Evolutionary conservation across 2,113 vertebrate genomes (phyloP).

Genomic region (Dolichotis patagonum): DNA sequence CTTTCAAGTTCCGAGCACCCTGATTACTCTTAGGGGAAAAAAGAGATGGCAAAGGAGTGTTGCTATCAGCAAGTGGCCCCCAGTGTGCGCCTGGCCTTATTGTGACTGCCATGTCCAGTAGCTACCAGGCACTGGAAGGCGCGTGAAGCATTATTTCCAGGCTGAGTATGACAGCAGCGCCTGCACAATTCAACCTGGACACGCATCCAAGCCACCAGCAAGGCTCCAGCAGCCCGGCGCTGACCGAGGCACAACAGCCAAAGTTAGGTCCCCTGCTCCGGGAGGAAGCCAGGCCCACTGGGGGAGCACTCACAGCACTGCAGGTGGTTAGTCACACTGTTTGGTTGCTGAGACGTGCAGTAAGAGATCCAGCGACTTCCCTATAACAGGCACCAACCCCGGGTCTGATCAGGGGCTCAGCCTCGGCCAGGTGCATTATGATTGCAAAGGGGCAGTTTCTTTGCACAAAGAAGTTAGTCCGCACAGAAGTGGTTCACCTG

Average conservation of each 20-base stretch:
- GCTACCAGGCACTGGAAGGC: constrained; percentile 30
- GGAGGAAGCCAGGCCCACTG: neutral
- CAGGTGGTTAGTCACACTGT: neutral
- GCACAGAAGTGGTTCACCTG: constrained; percentile 1
- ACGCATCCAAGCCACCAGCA: neutral
- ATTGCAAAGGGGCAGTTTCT: neutral
- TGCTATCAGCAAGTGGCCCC: neutral
- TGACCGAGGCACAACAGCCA: neutral
- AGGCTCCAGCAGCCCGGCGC: neutral
- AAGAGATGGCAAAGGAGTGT: neutral
- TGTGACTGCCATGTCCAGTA: neutral
- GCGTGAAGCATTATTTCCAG: constrained; percentile 49
- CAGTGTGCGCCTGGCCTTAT: constrained; percentile 23
- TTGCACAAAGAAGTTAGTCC: neutral
- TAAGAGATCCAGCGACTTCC: neutral
- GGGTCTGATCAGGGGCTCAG: neutral
- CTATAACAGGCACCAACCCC: neutral
- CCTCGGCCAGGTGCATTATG: neutral
- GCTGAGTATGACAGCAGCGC: neutral
- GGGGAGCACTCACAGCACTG: neutral
- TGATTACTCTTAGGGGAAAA: neutral
- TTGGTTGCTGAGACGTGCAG: neutral
- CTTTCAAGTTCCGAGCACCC: neutral
- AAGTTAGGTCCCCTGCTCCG: neutral
- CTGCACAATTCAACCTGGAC: constrained; percentile 38